Evolutionary conservation across 53 echinoderm and acorn worm genomes (phyloP).

Genomic region (Antedon mediterranea): DNA sequence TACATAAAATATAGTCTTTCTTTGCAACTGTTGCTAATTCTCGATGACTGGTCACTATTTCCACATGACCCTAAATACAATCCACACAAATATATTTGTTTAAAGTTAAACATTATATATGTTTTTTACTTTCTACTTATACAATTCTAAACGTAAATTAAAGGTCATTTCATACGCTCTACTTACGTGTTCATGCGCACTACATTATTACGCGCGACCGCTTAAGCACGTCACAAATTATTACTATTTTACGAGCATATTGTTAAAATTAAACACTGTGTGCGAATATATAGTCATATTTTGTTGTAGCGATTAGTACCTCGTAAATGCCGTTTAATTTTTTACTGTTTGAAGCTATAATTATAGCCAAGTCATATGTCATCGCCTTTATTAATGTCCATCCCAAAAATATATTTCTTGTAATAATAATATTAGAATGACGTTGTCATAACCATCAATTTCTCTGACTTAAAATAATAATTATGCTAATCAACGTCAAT

Average conservation of each 20-base stretch:
- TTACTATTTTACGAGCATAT: background rate
- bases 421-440: background rate
- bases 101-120: background rate
- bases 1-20: too few species aligned
- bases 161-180: background rate
- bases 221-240: background rate
- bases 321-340: background rate
- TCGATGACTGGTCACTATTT: too few species aligned
- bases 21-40: too few species aligned
- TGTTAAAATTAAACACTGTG: background rate
- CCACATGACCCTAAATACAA: too few species aligned
- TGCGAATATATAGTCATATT: background rate
- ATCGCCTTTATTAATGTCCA: background rate
- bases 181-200: background rate
- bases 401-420: background rate
- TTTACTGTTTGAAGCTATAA: background rate
- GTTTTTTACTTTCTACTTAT: background rate
- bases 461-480: background rate
- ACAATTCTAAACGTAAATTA: background rate
- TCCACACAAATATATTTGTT: background rate
- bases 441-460: background rate
- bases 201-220: background rate
- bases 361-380: background rate
- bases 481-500: background rate
- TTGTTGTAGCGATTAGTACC: background rate